Base-by-base conservation (phyloP, 2,797 vertebrate genomes). In the Neosilurus mollespiculum region DNA sequence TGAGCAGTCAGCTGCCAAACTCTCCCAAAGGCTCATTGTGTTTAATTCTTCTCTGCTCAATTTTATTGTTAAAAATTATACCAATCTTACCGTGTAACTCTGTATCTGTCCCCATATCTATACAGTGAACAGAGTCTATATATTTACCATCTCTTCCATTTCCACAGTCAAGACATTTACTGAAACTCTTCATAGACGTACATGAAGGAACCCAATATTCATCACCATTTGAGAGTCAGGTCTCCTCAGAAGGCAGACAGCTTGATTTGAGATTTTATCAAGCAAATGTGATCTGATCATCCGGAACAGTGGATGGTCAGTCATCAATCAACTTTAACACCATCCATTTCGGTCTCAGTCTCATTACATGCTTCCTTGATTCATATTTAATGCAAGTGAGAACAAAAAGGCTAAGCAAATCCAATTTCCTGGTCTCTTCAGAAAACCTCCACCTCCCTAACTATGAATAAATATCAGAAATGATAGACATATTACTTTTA, bases 381-480 rank as follows among this genome's bases (percentile, higher is more conserved):
- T 86, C 87, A 89, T 90, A 86, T 89, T 89, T 89, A 88, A 89
- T 89, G 88, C 79, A 88, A 88, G 86, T 85, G 82, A 90, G 87
- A 85, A 88, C 84, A 59, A 81, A 81, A 89, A 88, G 86, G 86
- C 76, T 62, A 81, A 71, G 24, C 80, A 87, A 89, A 88, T 90
- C 89, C 87, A 87, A 90, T 90, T 90, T 88, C 88, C 88, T 85
- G 75, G 69, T 88, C 89, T 89, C 88, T 88, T 90, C 88, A 87
- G 84, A 87, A 89, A 90, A 86, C 85, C 86, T 88, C 88, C 87
- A 88, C 83, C 86, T 81, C 79, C 85, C 88, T 87, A 87, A 84
- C 83, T 85, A 89, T 88, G 88, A 90, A 90, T 90, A 90, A 90
- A 89, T 88, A 88, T 88, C 86, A 82, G 86, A 88, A 89, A 88